Percentiles rank a stretch among this genome's conserved stretches.
These are phyloP conservation scores for Leucozona laternaria DNA, from an alignment of 2,888 invertebrate species.

Conservation along the genomic window DNA sequence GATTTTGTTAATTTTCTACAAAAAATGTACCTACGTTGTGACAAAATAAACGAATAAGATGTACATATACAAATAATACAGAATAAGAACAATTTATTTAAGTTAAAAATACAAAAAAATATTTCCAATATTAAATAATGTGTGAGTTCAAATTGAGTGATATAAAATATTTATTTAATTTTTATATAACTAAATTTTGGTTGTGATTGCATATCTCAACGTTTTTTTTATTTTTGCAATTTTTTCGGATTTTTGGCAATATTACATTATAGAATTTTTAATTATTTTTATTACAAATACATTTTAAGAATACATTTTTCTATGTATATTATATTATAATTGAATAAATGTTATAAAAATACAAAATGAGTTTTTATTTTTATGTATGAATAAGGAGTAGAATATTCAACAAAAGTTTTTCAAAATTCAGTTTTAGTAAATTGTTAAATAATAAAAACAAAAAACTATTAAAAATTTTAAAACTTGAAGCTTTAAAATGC, in stretches of 20 bases:
- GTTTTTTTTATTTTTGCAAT: slow-evolving; percentile 15
- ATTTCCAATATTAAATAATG: neutral
- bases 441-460: too few species aligned
- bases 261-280: neutral
- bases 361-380: neutral
- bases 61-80: slow-evolving; percentile 13
- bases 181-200: slow-evolving; percentile 20
- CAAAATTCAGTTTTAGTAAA: too few species aligned
- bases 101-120: neutral
- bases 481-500: too few species aligned
- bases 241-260: slow-evolving; percentile 27
- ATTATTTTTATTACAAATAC: neutral
- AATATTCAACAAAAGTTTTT: too few species aligned
- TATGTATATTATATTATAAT: slow-evolving; percentile 8
- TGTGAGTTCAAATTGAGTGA: slow-evolving; percentile 66
- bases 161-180: slow-evolving; percentile 48
- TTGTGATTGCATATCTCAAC: slow-evolving; percentile 22
- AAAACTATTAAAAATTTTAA: too few species aligned
- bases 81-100: slow-evolving; percentile 8
- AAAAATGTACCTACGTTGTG: slow-evolving; percentile 41
- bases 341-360: neutral
- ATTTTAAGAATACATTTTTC: neutral
- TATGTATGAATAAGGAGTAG: too few species aligned
- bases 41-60: slow-evolving; percentile 40
- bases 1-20: slow-evolving; percentile 32